Evolutionary conservation across 2,888 invertebrate genomes (phyloP).

Genomic region (Odontothrips loti): DNA sequence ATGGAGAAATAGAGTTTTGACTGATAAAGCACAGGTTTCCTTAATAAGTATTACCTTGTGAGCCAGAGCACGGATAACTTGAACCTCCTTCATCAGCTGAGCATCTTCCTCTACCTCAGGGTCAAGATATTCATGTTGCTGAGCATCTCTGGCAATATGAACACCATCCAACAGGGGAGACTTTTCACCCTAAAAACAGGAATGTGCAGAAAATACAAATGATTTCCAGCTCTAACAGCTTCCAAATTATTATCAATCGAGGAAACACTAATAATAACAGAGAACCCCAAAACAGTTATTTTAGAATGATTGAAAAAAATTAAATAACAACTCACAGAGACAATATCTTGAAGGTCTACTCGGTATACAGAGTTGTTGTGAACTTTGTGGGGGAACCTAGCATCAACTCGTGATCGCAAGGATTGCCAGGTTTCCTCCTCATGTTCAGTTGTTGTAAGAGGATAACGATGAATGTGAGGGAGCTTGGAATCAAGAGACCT

Average conservation of each 20-base stretch:
- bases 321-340: constrained; percentile 53
- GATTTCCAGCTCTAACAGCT: too few species aligned
- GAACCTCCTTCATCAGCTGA: constrained; percentile 21
- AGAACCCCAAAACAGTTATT: background rate
- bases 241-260: constrained; percentile 51
- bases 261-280: background rate
- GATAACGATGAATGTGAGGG: constrained; percentile 54
- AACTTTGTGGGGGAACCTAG: constrained; percentile 53
- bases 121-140: background rate
- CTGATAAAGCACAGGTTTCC: too few species aligned
- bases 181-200: constrained; percentile 6
- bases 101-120: constrained; percentile 36
- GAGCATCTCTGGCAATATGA: constrained; percentile 7
- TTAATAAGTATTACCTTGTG: background rate
- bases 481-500: constrained; percentile 43
- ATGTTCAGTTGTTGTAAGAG: constrained; percentile 58
- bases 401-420: constrained; percentile 56
- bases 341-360: constrained; percentile 59
- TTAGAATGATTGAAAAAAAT: background rate
- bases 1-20: background rate
- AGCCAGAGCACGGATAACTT: constrained; percentile 3
- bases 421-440: constrained; percentile 49
- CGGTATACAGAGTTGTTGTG: constrained; percentile 59
- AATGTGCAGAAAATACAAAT: background rate
- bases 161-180: constrained; percentile 29